Percentiles rank a stretch among this genome's conserved stretches.
phyloP scores from a whole-genome alignment of 2,113 vertebrate genomes.

The Prionailurus bengalensis region DNA sequence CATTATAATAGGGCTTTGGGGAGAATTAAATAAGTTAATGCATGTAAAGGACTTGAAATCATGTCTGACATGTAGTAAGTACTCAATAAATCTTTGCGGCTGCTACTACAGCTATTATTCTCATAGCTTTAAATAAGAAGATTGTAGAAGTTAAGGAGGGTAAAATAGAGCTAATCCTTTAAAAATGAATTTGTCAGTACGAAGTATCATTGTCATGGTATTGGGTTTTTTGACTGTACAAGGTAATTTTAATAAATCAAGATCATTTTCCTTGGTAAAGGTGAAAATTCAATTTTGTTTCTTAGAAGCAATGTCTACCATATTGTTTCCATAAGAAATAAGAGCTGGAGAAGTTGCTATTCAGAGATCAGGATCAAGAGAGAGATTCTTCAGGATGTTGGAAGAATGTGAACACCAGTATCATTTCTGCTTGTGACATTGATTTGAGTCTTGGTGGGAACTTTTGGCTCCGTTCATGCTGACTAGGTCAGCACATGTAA shows the following conservation, averaged over 20 bases:
- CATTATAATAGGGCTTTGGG: not conserved
- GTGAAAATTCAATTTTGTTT: not conserved
- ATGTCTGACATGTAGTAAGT: not conserved
- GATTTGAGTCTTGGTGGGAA: slow-evolving; percentile 27
- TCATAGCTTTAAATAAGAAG: not conserved
- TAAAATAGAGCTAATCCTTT: not conserved
- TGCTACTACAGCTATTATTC: not conserved
- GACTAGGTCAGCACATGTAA: slow-evolving; percentile 6
- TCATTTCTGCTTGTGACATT: slow-evolving; percentile 6
- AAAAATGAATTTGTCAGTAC: not conserved
- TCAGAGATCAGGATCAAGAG: not conserved
- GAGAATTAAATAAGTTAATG: not conserved
- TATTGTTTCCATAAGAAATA: not conserved
- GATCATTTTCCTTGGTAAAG: not conserved
- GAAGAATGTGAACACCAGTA: not conserved
- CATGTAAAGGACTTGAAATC: not conserved
- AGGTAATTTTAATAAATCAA: not conserved
- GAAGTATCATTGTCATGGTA: not conserved
- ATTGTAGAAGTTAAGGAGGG: not conserved
- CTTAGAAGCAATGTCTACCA: not conserved
- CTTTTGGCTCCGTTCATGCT: slow-evolving; percentile 46
- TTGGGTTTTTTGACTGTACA: not conserved
- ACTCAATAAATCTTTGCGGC: slow-evolving; percentile 14
- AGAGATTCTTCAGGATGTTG: slow-evolving; percentile 5
- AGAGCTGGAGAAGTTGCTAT: not conserved